Conservation (phyloP, 2,113 vertebrate species). For the Micronisus gabar region DNA sequence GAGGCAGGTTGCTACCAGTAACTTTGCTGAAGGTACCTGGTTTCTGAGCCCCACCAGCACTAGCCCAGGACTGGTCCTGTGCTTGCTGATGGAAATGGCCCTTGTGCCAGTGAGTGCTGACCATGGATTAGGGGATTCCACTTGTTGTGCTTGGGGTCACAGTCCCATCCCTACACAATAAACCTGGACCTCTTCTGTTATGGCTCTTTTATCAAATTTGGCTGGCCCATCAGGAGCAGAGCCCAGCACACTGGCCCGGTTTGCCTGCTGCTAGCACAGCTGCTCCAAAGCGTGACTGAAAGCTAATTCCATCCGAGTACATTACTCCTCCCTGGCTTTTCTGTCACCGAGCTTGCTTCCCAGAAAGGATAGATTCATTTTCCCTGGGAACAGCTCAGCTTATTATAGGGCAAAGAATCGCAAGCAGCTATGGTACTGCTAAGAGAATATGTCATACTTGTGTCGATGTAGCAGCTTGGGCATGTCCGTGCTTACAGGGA, state of each 20-base stretch:
- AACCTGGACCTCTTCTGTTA: neutral
- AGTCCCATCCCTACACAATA: neutral
- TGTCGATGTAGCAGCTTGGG: neutral
- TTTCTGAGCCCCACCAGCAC: neutral
- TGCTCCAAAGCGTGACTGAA: conserved; percentile 43
- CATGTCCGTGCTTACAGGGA: conserved; percentile 3
- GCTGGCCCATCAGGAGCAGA: neutral
- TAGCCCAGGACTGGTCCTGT: neutral
- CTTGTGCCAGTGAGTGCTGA: neutral
- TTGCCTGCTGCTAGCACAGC: conserved; percentile 27
- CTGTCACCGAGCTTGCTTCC: neutral
- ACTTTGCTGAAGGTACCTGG: neutral
- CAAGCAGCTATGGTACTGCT: conserved; percentile 36
- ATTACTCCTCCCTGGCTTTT: conserved; percentile 32
- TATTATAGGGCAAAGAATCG: conserved; percentile 59
- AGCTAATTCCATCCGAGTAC: conserved; percentile 48
- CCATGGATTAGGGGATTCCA: neutral
- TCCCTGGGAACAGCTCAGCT: conserved; percentile 54
- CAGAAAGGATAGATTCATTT: conserved; percentile 47
- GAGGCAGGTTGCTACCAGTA: neutral
- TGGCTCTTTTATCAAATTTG: neutral
- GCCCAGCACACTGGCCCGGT: neutral
- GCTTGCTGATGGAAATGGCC: neutral
- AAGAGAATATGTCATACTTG: conserved; percentile 4
- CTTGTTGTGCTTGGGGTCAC: neutral